Percentiles rank a stretch among this genome's conserved stretches.
phyloP scores from a whole-genome alignment of 2,113 vertebrate species.

The Protomyctophum bolini region DNA sequence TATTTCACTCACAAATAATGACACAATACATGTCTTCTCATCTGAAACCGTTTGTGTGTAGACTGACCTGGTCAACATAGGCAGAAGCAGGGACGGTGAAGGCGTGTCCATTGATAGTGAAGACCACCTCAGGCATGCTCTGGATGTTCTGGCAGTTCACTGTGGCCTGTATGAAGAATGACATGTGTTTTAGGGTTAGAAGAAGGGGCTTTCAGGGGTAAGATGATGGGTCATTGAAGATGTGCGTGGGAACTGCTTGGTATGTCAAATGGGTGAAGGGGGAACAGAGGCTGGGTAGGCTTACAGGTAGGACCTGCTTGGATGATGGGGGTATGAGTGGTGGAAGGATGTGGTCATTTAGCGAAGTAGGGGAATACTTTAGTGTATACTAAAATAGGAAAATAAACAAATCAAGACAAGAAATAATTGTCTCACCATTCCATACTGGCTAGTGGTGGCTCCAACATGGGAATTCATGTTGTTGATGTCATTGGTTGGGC shows the following conservation, averaged over 20 bases:
- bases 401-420: background rate
- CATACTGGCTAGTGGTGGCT: constrained; percentile 35
- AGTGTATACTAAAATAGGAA: background rate
- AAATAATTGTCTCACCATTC: constrained; percentile 27
- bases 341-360: too few relatives aligned
- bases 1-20: too few relatives aligned
- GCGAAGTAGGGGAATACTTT: too few relatives aligned
- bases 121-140: constrained; percentile 44
- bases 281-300: too few relatives aligned
- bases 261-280: too few relatives aligned
- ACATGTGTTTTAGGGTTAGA: background rate
- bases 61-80: constrained; percentile 47
- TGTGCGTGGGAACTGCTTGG: too few relatives aligned
- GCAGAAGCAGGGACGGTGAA: constrained; percentile 43
- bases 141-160: constrained; percentile 46
- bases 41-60: too few relatives aligned
- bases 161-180: constrained; percentile 17
- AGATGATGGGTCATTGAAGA: too few relatives aligned
- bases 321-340: too few relatives aligned
- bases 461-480: constrained; percentile 45
- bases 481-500: constrained; percentile 37
- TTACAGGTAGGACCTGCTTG: too few relatives aligned
- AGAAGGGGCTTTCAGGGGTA: too few relatives aligned
- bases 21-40: too few relatives aligned
- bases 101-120: constrained; percentile 46